These are phyloP conservation scores for Hypotaenidia okinawae DNA, from an alignment of 2,797 vertebrate genomes.

Conservation along the genomic window DNA sequence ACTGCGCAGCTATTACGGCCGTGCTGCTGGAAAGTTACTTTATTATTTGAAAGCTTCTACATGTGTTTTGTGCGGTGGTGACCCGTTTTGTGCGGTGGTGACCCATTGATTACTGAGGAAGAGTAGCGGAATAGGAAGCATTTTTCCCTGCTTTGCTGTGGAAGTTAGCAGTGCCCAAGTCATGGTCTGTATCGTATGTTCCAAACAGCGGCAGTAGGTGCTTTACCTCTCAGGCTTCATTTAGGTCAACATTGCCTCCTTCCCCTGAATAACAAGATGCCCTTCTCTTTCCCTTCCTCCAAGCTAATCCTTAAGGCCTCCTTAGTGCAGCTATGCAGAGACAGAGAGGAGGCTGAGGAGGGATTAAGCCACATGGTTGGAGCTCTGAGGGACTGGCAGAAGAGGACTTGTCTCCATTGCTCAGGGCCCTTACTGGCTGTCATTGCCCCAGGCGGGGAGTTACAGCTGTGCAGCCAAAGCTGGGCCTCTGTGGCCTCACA, in stretches of 20 bases:
- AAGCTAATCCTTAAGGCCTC: neutral
- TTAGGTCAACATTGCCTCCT: neutral
- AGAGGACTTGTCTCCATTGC: neutral
- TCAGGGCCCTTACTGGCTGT: neutral
- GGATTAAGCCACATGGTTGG: rapidly evolving
- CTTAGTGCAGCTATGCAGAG: neutral
- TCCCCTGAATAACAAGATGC: neutral
- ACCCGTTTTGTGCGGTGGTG: neutral
- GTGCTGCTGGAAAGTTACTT: neutral
- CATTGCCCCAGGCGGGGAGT: rapidly evolving
- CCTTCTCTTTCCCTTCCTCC: neutral
- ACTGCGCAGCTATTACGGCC: neutral
- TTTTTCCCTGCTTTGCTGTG: neutral
- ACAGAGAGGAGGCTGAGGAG: neutral
- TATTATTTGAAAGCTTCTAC: neutral
- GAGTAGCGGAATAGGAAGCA: neutral
- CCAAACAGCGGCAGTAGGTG: neutral
- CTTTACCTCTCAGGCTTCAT: neutral
- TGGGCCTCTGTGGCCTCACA: neutral
- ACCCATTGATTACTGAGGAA: neutral
- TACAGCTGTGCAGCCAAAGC: neutral
- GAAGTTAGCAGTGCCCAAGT: neutral
- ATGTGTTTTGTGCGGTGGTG: neutral
- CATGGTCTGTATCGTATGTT: neutral
- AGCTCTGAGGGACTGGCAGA: neutral